phyloP scores from a whole-genome alignment of 2,888 invertebrate species.

The Cheilosia urbana region DNA sequence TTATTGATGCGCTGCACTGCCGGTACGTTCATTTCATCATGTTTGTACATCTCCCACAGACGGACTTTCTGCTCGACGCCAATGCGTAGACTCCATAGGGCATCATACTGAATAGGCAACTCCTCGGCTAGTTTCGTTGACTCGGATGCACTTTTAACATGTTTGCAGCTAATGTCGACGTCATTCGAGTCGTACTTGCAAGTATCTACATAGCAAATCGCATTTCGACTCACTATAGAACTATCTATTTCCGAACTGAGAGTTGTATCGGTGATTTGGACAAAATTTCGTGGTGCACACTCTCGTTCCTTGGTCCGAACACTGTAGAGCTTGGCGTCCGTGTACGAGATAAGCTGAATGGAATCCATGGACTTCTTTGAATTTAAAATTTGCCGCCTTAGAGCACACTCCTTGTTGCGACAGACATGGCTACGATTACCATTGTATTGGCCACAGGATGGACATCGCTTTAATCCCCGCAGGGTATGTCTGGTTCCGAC shows the following conservation, averaged over 20 bases:
- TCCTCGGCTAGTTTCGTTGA: slow-evolving; percentile 78
- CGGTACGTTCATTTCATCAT: slow-evolving; percentile 78
- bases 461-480: slow-evolving; percentile 90
- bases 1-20: slow-evolving; percentile 81
- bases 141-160: slow-evolving; percentile 78
- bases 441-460: slow-evolving; percentile 90
- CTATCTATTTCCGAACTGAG: slow-evolving; percentile 82
- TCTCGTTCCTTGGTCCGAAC: slow-evolving; percentile 88
- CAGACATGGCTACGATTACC: slow-evolving; percentile 87
- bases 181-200: slow-evolving; percentile 79
- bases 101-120: slow-evolving; percentile 79
- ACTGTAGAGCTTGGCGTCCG: slow-evolving; percentile 87
- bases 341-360: slow-evolving; percentile 86
- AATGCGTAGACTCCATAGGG: slow-evolving; percentile 81
- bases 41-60: slow-evolving; percentile 81
- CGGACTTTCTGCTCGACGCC: slow-evolving; percentile 79
- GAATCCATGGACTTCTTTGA: slow-evolving; percentile 78
- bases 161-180: slow-evolving; percentile 79
- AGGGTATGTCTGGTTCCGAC: slow-evolving; percentile 73
- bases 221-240: slow-evolving; percentile 80
- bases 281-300: slow-evolving; percentile 90
- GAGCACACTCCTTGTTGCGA: slow-evolving; percentile 79
- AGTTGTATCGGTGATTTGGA: slow-evolving; percentile 85
- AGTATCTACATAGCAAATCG: slow-evolving; percentile 79
- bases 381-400: slow-evolving; percentile 78